Percentiles rank a stretch among this genome's conserved stretches.
Conservation (phyloP, 1,140 invertebrate genomes). For the Phortica variegata region DNA sequence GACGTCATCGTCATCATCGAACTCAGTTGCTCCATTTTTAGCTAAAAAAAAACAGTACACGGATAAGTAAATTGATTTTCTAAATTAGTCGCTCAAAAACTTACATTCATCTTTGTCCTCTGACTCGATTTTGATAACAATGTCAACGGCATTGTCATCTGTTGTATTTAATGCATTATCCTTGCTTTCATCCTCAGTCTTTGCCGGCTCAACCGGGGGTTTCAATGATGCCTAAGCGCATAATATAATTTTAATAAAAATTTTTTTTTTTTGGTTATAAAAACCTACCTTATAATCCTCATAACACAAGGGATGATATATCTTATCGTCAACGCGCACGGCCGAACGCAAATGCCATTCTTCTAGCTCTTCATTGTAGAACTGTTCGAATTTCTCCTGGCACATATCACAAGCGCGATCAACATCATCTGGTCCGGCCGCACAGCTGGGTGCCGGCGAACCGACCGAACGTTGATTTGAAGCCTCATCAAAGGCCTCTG, state of each 20-base stretch:
- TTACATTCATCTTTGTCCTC: slow-evolving; percentile 27
- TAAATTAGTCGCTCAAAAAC: neutral
- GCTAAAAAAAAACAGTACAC: neutral
- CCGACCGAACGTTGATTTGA: slow-evolving; percentile 46
- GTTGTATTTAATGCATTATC: slow-evolving; percentile 14
- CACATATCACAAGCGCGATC: slow-evolving; percentile 80
- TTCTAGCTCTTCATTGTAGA: slow-evolving; percentile 93
- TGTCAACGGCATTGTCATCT: slow-evolving; percentile 51
- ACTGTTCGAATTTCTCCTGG: slow-evolving; percentile 87
- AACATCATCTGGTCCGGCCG: slow-evolving; percentile 60
- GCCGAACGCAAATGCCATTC: slow-evolving; percentile 93
- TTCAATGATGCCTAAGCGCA: slow-evolving; percentile 38
- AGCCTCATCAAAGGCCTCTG: slow-evolving; percentile 56
- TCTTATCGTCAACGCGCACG: slow-evolving; percentile 72
- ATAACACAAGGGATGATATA: slow-evolving; percentile 89
- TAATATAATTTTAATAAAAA: too few species aligned
- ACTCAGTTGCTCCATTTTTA: neutral
- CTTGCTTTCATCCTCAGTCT: neutral
- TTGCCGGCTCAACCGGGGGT: slow-evolving; percentile 18
- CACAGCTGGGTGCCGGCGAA: slow-evolving; percentile 47
- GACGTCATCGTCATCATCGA: slow-evolving; percentile 55
- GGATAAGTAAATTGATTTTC: neutral
- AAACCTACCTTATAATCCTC: slow-evolving; percentile 90
- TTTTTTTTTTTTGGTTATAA: too few species aligned
- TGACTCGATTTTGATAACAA: slow-evolving; percentile 39